Percentiles rank a stretch among this genome's conserved stretches.
Conservation (phyloP, 35 echinoderm and acorn worm genomes). For the Apostichopus parvimensis region DNA sequence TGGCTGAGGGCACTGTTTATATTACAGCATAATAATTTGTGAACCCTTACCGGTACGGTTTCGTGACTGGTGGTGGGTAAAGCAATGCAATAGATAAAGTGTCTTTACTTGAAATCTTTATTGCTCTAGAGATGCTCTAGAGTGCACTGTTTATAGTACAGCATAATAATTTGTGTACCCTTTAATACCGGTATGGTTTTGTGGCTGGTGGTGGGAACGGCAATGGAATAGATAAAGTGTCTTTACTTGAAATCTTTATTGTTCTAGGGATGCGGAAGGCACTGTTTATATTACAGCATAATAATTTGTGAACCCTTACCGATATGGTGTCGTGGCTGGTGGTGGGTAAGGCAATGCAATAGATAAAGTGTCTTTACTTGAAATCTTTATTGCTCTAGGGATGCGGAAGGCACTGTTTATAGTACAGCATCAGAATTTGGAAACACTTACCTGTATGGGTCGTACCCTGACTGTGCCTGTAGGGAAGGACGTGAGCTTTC, state of each 20-base stretch:
- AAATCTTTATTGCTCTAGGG: conserved; percentile 32
- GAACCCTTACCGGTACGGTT: too few relatives aligned
- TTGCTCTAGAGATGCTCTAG: too few relatives aligned
- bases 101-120: neutral
- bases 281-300: neutral
- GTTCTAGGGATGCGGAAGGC: conserved; percentile 78
- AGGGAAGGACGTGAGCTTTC: conserved; percentile 72
- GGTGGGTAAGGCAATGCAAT: neutral
- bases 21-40: too few relatives aligned
- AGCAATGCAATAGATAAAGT: neutral
- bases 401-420: conserved; percentile 61
- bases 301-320: too few relatives aligned
- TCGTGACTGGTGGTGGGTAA: neutral
- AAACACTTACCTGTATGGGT: conserved; percentile 82
- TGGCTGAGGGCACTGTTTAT: too few relatives aligned
- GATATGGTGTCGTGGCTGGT: neutral
- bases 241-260: too few relatives aligned
- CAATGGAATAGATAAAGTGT: too few relatives aligned
- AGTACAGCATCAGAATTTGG: conserved; percentile 80
- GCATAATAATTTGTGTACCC: too few relatives aligned
- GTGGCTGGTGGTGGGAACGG: too few relatives aligned
- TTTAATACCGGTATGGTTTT: too few relatives aligned
- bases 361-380: neutral
- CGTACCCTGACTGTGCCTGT: conserved; percentile 77
- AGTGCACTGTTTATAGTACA: too few relatives aligned